Conservation (phyloP, 1,140 invertebrate genomes). For the Drosophila prosaltans region DNA sequence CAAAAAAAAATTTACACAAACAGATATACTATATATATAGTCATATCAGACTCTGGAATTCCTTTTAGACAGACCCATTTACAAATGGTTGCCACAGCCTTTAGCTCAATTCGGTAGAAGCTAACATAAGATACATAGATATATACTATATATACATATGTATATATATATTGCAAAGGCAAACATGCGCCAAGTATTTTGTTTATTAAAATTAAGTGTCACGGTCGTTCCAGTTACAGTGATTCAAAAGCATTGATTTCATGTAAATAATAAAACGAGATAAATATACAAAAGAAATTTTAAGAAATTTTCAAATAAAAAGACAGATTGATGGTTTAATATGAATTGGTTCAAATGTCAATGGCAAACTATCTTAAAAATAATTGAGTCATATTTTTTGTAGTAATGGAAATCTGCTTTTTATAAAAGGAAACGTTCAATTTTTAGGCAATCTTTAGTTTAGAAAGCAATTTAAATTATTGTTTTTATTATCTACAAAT, state of each 20-base stretch:
- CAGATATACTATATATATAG: constrained; percentile 1
- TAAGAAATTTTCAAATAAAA: neutral
- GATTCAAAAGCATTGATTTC: constrained; percentile 10
- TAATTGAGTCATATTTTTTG: too few relatives aligned
- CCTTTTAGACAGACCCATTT: constrained; percentile 6
- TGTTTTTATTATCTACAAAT: too few relatives aligned
- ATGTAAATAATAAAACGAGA: too few relatives aligned
- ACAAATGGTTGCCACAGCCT: constrained; percentile 15
- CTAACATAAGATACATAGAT: neutral
- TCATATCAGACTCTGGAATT: constrained; percentile 42
- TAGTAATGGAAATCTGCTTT: too few relatives aligned
- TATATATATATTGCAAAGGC: neutral
- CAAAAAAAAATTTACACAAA: neutral
- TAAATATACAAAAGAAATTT: neutral
- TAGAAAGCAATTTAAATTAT: too few relatives aligned
- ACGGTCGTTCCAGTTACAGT: constrained; percentile 50
- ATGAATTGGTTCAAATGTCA: too few relatives aligned
- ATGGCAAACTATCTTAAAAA: too few relatives aligned
- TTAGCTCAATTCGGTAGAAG: constrained; percentile 1
- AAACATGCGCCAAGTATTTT: constrained; percentile 66
- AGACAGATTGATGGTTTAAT: neutral
- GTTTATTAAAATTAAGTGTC: constrained; percentile 80
- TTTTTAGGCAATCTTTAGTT: too few relatives aligned
- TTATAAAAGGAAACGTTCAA: too few relatives aligned
- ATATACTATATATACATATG: neutral